Evolutionary conservation across 2,888 invertebrate genomes (phyloP), one percentile per base, ranked within the genome.

Genomic region (Trichogramma evanescens): DNA sequence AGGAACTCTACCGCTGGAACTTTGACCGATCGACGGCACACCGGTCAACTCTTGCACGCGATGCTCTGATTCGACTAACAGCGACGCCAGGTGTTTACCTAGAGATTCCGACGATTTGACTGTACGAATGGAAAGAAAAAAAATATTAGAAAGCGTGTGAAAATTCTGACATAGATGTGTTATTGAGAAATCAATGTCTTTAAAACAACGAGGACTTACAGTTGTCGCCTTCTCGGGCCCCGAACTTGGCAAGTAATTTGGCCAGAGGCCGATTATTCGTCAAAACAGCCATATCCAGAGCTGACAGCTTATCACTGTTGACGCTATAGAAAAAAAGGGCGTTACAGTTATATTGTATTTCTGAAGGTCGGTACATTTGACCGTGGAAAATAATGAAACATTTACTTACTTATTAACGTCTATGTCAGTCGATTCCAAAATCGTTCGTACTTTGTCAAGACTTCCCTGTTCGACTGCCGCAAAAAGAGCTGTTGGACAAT

Each of bases 391-490:
- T 1, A 26, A 50, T 7, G 1, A 44, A 54, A 41, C 6, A 7
- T 6, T 13, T 13, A 26, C 60, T 76, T 81, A 95, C 95, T 93
- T 92, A 81, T 96, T 96, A 62, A 97, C 89, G 78, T 97, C 93
- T 58, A 95, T 89, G 74, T 93, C 92, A 1, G 93, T 92, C 40
- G 93, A 92, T 73, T 94, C 92, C 73, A 97, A 81, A 72, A 97
- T 94, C 58, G 91, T 90, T 70, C 90, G 85, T 6, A 94, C 93
- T 75, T 93, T 92, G 72, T 95, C 95, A 72, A 94, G 80, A 78
- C 97, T 94, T 56, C 94, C 95, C 80, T 95, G 93, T 80, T 97
- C 97, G 45, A 97, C 93, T 5, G 96, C 96, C 45, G 93, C 91
- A 76, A 97, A 95, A 53, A 96, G 83, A 57, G 93, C 96, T 95